Conservation (phyloP, 2,113 vertebrate species). For the Eclectus roratus region DNA sequence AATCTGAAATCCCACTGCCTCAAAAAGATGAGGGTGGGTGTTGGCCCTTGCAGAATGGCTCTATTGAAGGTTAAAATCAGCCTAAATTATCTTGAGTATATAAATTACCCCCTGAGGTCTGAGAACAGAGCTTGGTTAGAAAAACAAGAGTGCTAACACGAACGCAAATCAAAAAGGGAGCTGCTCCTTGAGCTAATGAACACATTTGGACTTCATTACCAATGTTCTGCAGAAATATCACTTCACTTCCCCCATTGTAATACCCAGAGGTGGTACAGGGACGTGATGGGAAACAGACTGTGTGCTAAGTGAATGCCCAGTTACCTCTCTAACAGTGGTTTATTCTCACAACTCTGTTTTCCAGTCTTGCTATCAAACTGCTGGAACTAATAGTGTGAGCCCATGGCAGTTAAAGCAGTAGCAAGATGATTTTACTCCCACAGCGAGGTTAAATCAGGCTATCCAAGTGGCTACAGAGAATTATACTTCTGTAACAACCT, state of each 20-base stretch:
- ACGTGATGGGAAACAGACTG: not conserved
- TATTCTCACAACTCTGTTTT: not conserved
- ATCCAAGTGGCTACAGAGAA: slow-evolving; percentile 36
- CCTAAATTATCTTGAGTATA: not conserved
- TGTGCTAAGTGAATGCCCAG: not conserved
- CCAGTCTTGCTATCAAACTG: slow-evolving; percentile 2
- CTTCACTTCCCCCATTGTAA: not conserved
- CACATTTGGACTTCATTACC: not conserved
- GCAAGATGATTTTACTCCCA: slow-evolving; percentile 6
- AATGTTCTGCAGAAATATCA: not conserved
- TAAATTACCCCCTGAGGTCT: not conserved
- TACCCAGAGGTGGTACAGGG: not conserved
- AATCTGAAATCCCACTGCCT: not conserved
- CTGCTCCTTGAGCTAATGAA: not conserved
- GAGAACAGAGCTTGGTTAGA: not conserved
- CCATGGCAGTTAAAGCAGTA: slow-evolving; percentile 46
- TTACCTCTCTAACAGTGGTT: not conserved
- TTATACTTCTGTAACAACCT: slow-evolving; percentile 30
- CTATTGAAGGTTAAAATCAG: not conserved
- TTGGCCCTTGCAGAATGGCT: not conserved
- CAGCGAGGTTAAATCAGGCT: slow-evolving; percentile 40
- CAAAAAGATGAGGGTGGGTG: not conserved
- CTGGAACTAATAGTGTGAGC: slow-evolving; percentile 12
- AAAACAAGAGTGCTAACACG: not conserved
- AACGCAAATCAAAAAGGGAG: not conserved